Evolutionary conservation across 2,113 vertebrate species (phyloP).

Genomic region (Catharus minimus): DNA sequence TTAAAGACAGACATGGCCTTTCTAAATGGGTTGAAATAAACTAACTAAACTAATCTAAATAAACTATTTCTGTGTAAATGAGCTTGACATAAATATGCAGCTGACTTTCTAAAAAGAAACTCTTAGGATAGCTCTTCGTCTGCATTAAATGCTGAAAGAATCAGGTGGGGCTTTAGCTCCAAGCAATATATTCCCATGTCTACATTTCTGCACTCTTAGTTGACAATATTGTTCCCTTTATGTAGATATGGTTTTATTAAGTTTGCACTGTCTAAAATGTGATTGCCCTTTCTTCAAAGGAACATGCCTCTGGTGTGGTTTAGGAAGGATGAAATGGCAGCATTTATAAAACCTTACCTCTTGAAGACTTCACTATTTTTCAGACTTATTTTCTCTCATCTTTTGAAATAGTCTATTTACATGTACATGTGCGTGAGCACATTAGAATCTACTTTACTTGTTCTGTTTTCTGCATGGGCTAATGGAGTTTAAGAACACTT

Average conservation of each 20-base stretch:
- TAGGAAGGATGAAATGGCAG: neutral
- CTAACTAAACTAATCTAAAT: neutral
- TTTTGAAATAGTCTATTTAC: neutral
- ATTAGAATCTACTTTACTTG: neutral
- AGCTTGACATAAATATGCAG: neutral
- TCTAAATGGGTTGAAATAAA: neutral
- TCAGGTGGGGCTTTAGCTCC: neutral
- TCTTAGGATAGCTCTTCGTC: neutral
- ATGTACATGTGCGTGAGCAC: neutral
- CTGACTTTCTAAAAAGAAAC: neutral
- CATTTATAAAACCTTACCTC: neutral
- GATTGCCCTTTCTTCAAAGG: neutral
- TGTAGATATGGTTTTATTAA: neutral
- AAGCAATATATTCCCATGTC: neutral
- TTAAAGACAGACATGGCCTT: neutral
- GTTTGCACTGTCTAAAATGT: accelerated
- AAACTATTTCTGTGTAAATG: neutral
- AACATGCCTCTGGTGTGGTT: neutral
- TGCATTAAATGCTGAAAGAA: neutral
- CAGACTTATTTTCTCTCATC: neutral
- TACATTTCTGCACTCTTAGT: neutral
- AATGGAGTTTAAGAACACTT: neutral
- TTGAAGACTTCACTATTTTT: neutral
- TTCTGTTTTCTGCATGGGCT: neutral
- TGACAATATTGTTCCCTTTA: neutral